These are phyloP conservation scores for Sibirionetta formosa DNA, from an alignment of 2,797 vertebrate species.

Conservation along the genomic window DNA sequence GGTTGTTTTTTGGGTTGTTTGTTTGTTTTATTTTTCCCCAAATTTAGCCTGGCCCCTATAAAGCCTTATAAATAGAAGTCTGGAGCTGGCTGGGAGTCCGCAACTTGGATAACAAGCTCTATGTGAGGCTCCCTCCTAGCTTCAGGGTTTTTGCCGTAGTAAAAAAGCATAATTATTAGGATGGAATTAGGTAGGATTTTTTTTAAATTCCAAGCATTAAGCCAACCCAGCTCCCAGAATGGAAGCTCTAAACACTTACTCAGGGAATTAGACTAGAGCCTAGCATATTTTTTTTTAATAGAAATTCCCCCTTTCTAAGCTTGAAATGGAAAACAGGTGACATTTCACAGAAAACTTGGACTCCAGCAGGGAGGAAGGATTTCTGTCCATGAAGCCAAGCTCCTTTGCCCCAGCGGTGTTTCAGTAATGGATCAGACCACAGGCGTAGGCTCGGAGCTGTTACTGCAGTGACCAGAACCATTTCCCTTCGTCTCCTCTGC, in stretches of 20 bases:
- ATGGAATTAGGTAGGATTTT: not conserved
- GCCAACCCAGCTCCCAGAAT: not conserved
- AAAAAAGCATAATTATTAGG: not conserved
- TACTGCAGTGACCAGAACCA: not conserved
- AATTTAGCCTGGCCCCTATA: not conserved
- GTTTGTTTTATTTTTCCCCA: too few relatives aligned
- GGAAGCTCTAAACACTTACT: not conserved
- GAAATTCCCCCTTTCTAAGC: not conserved
- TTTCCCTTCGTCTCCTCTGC: not conserved
- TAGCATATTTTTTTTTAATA: not conserved
- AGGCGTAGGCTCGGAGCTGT: not conserved
- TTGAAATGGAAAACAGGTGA: not conserved
- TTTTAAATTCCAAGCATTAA: not conserved
- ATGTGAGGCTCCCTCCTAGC: not conserved
- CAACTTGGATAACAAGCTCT: not conserved
- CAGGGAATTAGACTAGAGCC: not conserved
- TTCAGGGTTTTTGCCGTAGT: fast-evolving
- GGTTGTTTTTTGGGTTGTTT: too few relatives aligned
- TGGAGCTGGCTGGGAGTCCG: not conserved
- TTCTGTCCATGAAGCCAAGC: not conserved
- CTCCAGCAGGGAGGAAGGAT: not conserved
- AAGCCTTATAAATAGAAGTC: not conserved
- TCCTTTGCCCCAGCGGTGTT: fast-evolving
- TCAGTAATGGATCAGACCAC: fast-evolving
- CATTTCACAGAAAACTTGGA: not conserved